Evolutionary conservation across 2,797 vertebrate species (phyloP), one percentile per base, ranked within the genome.

Genomic region (Acipenser oxyrinchus): DNA sequence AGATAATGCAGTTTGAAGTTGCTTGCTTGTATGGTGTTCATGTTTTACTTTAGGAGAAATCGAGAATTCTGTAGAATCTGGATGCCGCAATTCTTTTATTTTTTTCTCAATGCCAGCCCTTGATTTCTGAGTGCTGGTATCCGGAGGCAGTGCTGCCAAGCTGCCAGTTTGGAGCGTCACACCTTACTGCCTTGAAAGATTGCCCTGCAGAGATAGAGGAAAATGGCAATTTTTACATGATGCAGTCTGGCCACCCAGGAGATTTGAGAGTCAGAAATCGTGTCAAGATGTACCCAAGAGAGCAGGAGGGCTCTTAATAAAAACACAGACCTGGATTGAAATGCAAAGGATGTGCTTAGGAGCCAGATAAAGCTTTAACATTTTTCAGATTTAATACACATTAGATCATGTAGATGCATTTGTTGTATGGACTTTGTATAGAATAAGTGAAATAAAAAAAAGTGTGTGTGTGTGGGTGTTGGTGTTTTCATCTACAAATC

Each of bases 181-280:
- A 98, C 96, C 95, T 98, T 97, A 90, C 93, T 98, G 95, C 94
- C 86, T 98, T 97, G 96, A 95, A 97, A 98, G 94, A 98, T 97
- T 96, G 94, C 94, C 95, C 96, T 97, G 93, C 93, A 96, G 96
- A 96, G 94, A 94, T 82, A 86, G 86, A 90, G 91, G 88, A 85
- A 93, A 93, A 90, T 87, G 84, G 89, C 90, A 90, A 88, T 93
- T 91, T 91, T 93, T 93, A 93, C 90, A 92, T 89, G 88, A 86
- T 91, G 85, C 93, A 95, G 93, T 93, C 94, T 96, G 93, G 89
- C 90, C 89, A 89, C 94, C 94, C 93, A 89, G 88, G 95, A 97
- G 95, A 94, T 93, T 96, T 97, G 93, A 89, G 83, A 96, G 90
- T 91, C 88, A 91, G 93, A 93, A 94, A 88, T 89, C 75, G 88